Evolutionary conservation across 2,113 vertebrate species (phyloP), one percentile per base, ranked within the genome.

Genomic region (Hypomesus transpacificus): DNA sequence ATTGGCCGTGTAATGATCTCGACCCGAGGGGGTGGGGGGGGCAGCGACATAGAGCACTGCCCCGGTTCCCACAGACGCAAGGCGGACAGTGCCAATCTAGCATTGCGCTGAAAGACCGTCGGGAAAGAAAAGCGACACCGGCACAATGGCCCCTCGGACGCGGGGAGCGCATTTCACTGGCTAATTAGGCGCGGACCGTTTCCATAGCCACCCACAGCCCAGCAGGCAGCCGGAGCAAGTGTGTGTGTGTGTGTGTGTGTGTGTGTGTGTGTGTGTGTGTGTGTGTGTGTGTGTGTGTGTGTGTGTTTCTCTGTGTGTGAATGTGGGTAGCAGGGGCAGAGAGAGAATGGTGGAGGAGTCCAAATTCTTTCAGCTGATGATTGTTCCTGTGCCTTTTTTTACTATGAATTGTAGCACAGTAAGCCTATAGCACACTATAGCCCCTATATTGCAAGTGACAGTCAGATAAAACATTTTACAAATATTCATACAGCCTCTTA

Each of bases 1-100:
- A 90, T 88, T 90, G 92, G 88, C 89, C 90, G 85, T 87, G 82
- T 89, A 93, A 91, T 87, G 87, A 90, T 87, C 72, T 90, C 86
- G 89, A 86, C 81, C 84, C 80, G 76, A 90, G 90, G 90, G 81
- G 82, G 61, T 52, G 83, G 68, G 54, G 22, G 20, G 21, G 56
- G 21, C 14, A 14, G 56, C 18, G 57, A 59, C n/a, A 46, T 2
- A 90, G 79, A 84, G 73, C 24, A 28, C 68, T 67, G 61, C 75
- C 76, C 86, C 73, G 77, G 83, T 88, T 90, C 89, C 89, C 87
- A 90, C 82, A 86, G 80, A 91, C 86, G 78, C 52, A 46, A 58
- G 68, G 83, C 34, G n/a, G 86, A 68, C 87, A 86, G 81, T 79
- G 72, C 68, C 82, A 79, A 82, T 88, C 86, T 77, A 80, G 80